phyloP scores from a whole-genome alignment of 2,888 invertebrate genomes.

The Clepsis dumicolana region DNA sequence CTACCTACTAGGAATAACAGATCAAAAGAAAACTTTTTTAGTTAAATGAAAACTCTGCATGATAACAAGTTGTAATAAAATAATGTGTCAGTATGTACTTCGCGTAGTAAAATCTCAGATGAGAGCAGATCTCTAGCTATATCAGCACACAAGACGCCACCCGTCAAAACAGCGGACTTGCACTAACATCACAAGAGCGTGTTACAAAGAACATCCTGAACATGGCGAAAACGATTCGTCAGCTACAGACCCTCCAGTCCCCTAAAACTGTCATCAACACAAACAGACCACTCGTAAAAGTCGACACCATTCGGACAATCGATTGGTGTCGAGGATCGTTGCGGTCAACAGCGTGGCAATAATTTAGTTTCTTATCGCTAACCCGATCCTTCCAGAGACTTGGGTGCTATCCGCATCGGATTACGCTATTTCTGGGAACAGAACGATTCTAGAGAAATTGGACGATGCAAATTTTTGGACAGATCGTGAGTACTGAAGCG shows the following conservation, averaged over 20 bases:
- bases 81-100: too few species aligned
- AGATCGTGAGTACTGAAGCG: conserved; percentile 16
- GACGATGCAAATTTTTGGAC: conserved; percentile 40
- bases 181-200: not conserved
- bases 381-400: conserved; percentile 70
- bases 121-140: not conserved
- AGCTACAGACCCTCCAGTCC: conserved; percentile 36
- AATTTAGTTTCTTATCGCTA: conserved; percentile 77
- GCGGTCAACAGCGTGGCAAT: conserved; percentile 71
- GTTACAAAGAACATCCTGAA: conserved; percentile 21
- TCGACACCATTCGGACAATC: conserved; percentile 40
- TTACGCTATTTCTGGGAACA: conserved; percentile 46
- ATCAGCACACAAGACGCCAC: not conserved
- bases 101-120: too few species aligned
- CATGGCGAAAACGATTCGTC: conserved; percentile 52
- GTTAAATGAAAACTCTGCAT: too few species aligned
- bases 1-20: too few species aligned
- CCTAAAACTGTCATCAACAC: conserved; percentile 43
- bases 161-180: not conserved
- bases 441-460: conserved; percentile 39
- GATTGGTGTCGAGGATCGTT: conserved; percentile 48
- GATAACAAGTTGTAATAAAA: too few species aligned
- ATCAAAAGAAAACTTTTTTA: too few species aligned
- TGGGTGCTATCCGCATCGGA: conserved; percentile 55
- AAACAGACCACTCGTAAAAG: conserved; percentile 41